These are phyloP conservation scores for Stictocephala bisonia DNA, from an alignment of 2,888 invertebrate genomes.

Conservation along the genomic window DNA sequence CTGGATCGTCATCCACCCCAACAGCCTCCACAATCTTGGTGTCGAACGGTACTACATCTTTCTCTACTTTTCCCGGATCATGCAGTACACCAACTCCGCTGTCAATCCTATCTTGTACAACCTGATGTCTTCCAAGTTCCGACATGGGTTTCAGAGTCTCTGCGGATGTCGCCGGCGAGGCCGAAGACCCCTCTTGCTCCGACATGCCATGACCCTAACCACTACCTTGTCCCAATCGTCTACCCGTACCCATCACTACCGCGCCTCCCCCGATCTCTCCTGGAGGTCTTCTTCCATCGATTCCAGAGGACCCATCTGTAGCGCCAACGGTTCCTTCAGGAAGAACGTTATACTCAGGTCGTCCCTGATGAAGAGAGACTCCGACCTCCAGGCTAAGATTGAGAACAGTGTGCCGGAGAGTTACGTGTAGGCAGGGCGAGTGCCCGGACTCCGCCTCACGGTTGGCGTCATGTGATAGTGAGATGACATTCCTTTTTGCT, in stretches of 20 bases:
- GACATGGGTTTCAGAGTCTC: conserved; percentile 74
- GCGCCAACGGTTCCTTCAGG: conserved; percentile 65
- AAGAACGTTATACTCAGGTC: conserved; percentile 66
- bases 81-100: conserved; percentile 91
- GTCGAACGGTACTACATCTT: conserved; percentile 84
- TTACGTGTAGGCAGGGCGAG: conserved; percentile 59
- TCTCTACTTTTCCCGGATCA: conserved; percentile 84
- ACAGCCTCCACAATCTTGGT: conserved; percentile 75
- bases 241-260: conserved; percentile 49
- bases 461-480: conserved; percentile 27
- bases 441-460: background rate
- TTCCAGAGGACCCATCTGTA: conserved; percentile 50
- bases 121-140: conserved; percentile 91
- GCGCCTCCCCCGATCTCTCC: conserved; percentile 55
- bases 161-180: conserved; percentile 65
- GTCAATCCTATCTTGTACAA: conserved; percentile 94
- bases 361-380: conserved; percentile 54
- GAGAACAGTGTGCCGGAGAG: conserved; percentile 58
- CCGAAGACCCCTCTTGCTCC: conserved; percentile 69
- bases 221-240: conserved; percentile 55
- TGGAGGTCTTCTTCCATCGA: conserved; percentile 56
- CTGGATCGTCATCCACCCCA: conserved; percentile 84
- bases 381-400: conserved; percentile 60
- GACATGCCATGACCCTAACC: conserved; percentile 70
- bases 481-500: conserved; percentile 35